A percentile compares a stretch with the other conserved stretches of the same genome.
These are phyloP conservation scores for Drosophila grimshawi DNA, from an alignment of 1,140 invertebrate genomes.

Conservation along the genomic window DNA sequence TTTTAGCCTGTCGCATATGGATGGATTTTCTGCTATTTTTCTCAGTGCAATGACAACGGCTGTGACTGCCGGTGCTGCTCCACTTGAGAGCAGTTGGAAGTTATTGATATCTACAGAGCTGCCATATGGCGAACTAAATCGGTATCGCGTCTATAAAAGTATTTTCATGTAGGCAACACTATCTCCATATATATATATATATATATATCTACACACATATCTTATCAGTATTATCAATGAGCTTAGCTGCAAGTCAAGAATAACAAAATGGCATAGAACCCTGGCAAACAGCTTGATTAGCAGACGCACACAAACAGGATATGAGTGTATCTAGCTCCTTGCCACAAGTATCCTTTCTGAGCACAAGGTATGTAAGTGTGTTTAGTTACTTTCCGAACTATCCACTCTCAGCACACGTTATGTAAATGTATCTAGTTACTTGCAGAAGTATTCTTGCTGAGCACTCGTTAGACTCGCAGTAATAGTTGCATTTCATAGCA, in stretches of 20 bases:
- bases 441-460: neutral
- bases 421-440: neutral
- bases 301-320: conserved; percentile 10
- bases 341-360: neutral
- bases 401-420: neutral
- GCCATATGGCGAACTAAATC: conserved; percentile 67
- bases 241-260: conserved; percentile 34
- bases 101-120: conserved; percentile 60
- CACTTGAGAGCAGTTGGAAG: conserved; percentile 68
- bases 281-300: conserved; percentile 17
- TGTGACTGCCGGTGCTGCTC: conserved; percentile 30
- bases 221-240: conserved; percentile 26
- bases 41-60: conserved; percentile 20
- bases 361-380: neutral
- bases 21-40: neutral
- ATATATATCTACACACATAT: neutral
- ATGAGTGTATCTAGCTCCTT: neutral
- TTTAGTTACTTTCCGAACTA: no score
- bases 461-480: neutral
- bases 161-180: conserved; percentile 59
- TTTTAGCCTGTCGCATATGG: no score
- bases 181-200: conserved; percentile 5
- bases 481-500: conserved; percentile 33
- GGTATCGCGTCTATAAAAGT: conserved; percentile 66
- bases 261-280: neutral